A percentile compares a stretch with the other conserved stretches of the same genome.
Evolutionary conservation across 2,113 vertebrate species (phyloP).

Genomic region (Equus przewalskii): DNA sequence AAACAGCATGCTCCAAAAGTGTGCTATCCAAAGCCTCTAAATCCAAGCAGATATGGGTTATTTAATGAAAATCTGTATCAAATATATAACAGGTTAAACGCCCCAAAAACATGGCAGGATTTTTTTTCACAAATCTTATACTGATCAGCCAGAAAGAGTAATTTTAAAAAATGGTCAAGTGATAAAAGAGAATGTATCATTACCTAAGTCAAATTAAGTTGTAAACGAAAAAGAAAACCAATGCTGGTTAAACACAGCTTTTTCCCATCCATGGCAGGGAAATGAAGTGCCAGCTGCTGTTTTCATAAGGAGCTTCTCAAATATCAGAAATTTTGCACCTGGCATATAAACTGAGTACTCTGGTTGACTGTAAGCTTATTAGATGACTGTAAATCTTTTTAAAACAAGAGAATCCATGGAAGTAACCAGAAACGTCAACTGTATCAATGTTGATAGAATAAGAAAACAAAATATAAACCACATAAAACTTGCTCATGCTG

Average conservation of each 20-base stretch:
- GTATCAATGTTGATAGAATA: background rate
- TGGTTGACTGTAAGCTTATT: background rate
- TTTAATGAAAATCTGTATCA: background rate
- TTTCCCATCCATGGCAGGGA: background rate
- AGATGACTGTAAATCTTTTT: background rate
- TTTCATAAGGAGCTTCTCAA: constrained; percentile 3
- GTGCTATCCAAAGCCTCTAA: background rate
- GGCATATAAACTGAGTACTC: background rate
- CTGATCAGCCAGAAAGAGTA: constrained; percentile 1
- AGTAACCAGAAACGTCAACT: background rate
- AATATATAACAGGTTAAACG: background rate
- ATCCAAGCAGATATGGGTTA: background rate
- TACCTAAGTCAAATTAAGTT: constrained; percentile 6
- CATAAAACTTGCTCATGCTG: background rate
- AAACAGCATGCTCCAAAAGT: background rate
- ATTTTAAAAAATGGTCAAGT: background rate
- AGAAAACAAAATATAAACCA: background rate
- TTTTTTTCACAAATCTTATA: constrained; percentile 8
- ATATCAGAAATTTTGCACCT: constrained; percentile 33
- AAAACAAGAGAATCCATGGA: background rate
- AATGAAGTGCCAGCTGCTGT: background rate
- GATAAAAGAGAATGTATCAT: background rate
- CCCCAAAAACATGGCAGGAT: background rate
- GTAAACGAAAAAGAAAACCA: background rate
- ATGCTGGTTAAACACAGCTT: background rate